Evolutionary conservation across 2,113 vertebrate genomes (phyloP).

Genomic region (Rattus rattus): DNA sequence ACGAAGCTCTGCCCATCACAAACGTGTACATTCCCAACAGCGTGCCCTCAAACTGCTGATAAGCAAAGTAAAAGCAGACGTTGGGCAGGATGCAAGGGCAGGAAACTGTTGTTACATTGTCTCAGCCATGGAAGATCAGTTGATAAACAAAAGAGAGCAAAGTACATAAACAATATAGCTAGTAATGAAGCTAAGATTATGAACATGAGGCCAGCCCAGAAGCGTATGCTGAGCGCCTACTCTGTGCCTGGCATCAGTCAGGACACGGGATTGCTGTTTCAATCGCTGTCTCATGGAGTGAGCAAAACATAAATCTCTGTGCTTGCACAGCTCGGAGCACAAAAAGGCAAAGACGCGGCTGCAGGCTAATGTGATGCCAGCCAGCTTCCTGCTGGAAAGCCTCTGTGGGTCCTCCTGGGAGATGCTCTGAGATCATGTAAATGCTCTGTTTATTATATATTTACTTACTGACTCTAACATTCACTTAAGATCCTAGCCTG

Average conservation of each 20-base stretch:
- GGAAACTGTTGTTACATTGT: background rate
- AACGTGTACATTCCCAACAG: background rate
- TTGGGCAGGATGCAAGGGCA: background rate
- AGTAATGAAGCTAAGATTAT: background rate
- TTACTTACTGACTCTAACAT: constrained; percentile 25
- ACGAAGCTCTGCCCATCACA: background rate
- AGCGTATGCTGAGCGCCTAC: background rate
- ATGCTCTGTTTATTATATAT: background rate
- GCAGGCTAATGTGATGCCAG: background rate
- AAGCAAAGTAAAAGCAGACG: background rate
- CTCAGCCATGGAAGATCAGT: background rate
- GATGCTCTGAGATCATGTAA: background rate
- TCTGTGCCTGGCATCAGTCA: background rate
- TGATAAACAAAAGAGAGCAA: background rate
- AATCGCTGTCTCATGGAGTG: background rate
- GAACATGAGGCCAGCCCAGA: background rate
- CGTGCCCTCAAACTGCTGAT: background rate
- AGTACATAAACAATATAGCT: background rate
- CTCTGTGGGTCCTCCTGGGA: constrained; percentile 6
- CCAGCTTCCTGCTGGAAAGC: background rate
- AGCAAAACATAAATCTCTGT: background rate
- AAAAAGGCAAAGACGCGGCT: background rate
- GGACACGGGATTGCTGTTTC: background rate
- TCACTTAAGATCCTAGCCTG: background rate
- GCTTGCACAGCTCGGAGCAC: background rate